Percentiles rank a stretch among this genome's conserved stretches.
phyloP scores from a whole-genome alignment of 1,140 invertebrate genomes.

The Babylonia areolata region DNA sequence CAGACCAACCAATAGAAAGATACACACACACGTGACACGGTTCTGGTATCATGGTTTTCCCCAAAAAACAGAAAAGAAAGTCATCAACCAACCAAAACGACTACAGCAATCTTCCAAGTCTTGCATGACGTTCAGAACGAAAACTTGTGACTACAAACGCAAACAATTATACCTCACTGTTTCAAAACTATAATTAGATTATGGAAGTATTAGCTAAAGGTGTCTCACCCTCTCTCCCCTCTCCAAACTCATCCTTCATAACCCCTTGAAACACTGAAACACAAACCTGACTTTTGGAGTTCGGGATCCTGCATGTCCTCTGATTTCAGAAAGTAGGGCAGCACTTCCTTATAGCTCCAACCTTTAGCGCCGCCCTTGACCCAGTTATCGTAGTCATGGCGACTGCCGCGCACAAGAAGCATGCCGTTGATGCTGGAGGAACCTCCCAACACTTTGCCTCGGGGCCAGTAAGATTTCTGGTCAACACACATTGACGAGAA shows the following conservation, averaged over 20 bases:
- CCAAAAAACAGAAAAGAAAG: too few relatives aligned
- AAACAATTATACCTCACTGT: too few relatives aligned
- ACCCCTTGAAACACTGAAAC: neutral
- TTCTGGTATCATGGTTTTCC: too few relatives aligned
- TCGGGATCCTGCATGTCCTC: slow-evolving; percentile 44
- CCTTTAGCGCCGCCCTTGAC: slow-evolving; percentile 89
- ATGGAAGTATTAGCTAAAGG: too few relatives aligned
- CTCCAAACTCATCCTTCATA: neutral
- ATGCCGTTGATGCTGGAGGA: slow-evolving; percentile 30
- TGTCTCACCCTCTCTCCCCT: neutral
- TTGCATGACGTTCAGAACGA: neutral
- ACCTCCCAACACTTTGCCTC: slow-evolving; percentile 42
- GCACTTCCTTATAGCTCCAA: slow-evolving; percentile 89
- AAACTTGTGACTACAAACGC: neutral
- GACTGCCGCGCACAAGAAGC: slow-evolving; percentile 89
- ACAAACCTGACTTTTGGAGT: slow-evolving; percentile 20
- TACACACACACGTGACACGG: too few relatives aligned
- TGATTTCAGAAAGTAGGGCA: slow-evolving; percentile 94
- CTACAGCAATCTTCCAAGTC: too few relatives aligned
- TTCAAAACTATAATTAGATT: too few relatives aligned
- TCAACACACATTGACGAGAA: neutral
- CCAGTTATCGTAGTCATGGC: too few relatives aligned
- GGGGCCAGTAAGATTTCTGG: slow-evolving; percentile 38
- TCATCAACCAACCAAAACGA: too few relatives aligned
- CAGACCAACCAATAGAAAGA: too few relatives aligned